Evolutionary conservation across 2,113 vertebrate genomes (phyloP).

Genomic region (Nothoprocta perdicaria): DNA sequence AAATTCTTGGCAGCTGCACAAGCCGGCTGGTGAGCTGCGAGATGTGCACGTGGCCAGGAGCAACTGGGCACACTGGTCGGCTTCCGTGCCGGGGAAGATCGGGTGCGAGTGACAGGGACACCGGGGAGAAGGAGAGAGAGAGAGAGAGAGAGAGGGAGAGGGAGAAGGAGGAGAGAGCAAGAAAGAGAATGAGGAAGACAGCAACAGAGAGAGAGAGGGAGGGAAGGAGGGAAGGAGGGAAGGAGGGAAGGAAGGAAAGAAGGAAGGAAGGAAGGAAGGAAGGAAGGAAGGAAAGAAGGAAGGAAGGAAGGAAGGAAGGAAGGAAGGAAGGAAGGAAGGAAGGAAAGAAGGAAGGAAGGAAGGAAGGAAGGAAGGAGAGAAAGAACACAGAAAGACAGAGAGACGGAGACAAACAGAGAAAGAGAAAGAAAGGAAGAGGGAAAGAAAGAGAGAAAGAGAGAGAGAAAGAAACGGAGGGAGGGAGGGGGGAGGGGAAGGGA

Average conservation of each 20-base stretch:
- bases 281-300: too few species aligned
- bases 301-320: background rate
- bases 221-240: too few species aligned
- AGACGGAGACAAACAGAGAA: background rate
- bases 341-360: too few species aligned
- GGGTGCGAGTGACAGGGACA: background rate
- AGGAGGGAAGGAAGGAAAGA: too few species aligned
- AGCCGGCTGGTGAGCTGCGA: background rate
- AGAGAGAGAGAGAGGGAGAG: too few species aligned
- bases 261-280: too few species aligned
- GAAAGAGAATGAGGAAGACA: background rate
- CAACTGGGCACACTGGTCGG: constrained; percentile 7
- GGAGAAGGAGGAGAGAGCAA: too few species aligned
- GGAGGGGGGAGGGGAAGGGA: too few species aligned
- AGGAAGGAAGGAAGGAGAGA: too few species aligned
- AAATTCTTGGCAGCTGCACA: constrained; percentile 46
- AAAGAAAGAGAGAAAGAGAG: background rate
- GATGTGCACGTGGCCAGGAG: background rate
- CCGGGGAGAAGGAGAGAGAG: background rate
- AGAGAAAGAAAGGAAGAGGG: background rate
- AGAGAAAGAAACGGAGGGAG: too few species aligned
- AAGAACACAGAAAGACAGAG: too few species aligned
- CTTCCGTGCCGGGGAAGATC: background rate
- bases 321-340: background rate
- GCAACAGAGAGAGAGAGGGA: too few species aligned